A percentile compares a stretch with the other conserved stretches of the same genome.
Evolutionary conservation across 2,888 invertebrate species (phyloP).

Genomic region (Belgica antarctica): DNA sequence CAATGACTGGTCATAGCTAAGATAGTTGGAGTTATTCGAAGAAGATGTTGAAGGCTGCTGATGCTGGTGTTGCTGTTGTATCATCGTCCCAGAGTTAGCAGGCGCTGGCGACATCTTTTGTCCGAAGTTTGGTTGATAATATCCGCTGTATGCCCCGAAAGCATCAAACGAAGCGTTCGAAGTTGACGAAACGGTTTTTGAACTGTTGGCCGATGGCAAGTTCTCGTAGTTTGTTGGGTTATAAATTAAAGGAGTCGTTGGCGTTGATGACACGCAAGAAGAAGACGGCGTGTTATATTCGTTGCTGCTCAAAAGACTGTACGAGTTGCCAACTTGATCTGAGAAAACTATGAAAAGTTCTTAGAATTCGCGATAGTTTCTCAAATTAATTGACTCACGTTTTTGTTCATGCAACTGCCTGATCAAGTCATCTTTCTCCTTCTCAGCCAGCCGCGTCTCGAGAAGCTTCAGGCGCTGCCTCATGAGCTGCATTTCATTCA

Average conservation of each 20-base stretch:
- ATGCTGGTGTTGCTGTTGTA: conserved; percentile 33
- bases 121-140: conserved; percentile 33
- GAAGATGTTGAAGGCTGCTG: conserved; percentile 43
- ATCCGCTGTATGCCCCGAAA: conserved; percentile 1
- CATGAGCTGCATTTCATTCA: conserved; percentile 83
- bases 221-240: conserved; percentile 46
- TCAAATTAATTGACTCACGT: conserved; percentile 45
- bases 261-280: conserved; percentile 46
- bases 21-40: conserved; percentile 42
- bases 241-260: conserved; percentile 46
- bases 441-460: conserved; percentile 83
- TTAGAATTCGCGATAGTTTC: neutral
- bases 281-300: conserved; percentile 37
- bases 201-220: conserved; percentile 45
- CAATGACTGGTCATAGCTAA: conserved; percentile 44
- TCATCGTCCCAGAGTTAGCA: conserved; percentile 19
- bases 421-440: conserved; percentile 87
- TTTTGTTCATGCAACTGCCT: conserved; percentile 76
- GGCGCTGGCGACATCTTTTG: conserved; percentile 36
- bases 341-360: conserved; percentile 25
- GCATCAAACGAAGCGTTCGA: conserved; percentile 43
- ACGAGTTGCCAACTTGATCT: conserved; percentile 26
- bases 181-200: conserved; percentile 24
- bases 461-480: conserved; percentile 82
- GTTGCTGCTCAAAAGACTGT: conserved; percentile 33